Base-by-base conservation (phyloP, 2,888 invertebrate species). In the Campoplex nolae region DNA sequence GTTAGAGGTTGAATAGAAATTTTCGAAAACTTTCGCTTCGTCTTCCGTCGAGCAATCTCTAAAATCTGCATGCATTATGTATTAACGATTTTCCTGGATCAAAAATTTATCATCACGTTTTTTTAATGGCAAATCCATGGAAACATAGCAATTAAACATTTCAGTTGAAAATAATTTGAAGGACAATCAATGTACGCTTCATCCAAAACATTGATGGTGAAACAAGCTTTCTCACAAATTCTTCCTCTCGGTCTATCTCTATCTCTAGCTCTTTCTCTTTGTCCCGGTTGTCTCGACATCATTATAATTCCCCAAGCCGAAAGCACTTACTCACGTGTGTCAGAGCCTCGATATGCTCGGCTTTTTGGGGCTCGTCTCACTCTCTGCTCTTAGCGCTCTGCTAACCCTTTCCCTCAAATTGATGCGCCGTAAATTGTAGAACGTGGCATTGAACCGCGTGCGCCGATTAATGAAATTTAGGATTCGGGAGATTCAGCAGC, bases 381-480 rank as follows among this genome's bases (percentile, higher is more conserved):
- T 81, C 62, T 71, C 62, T 67, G 11, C 74, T 82, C 79, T 84
- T 58, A 79, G 78, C 42, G 77, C 65, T 75, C 58, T 76, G 79
- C 16, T 76, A 87, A 73, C 79, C 65, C 71, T 77, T 83, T 71
- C 62, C 87, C 85, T 85, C 85, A 90, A 89, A 88, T 86, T 86
- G 88, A 83, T 87, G 84, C 81, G 77, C 86, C 86, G 79, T 84
- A 90, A 89, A 91, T 90, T 90, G 90, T 89, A 86, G 87, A 84
- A 89, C 89, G 90, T 90, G 90, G 89, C 89, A 90, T 88, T 84
- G 87, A 89, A 90, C 88, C 90, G 83, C 89, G 85, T 87, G 85
- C 89, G 81, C 84, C 89, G 91, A 91, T 91, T 91, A 91, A 89
- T 90, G 90, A 90, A 90, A 91, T 90, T 90, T 87, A 86, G 87